Evolutionary conservation across 1,140 invertebrate species (phyloP).

Genomic region (Pteromalus puparum): DNA sequence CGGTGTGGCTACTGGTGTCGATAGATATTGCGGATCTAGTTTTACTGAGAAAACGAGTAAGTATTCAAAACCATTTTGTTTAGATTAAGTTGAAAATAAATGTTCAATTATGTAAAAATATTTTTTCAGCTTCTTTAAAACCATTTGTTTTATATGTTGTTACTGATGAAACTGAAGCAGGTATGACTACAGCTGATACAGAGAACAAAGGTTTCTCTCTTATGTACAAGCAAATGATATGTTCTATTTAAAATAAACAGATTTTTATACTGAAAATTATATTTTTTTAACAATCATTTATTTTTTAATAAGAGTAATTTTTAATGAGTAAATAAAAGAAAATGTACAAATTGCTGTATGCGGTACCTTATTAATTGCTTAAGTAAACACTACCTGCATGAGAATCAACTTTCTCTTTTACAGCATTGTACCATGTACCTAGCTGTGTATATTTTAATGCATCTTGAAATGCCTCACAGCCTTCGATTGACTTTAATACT

Average conservation of each 20-base stretch:
- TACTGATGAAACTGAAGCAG: constrained; percentile 76
- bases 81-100: neutral
- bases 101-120: neutral
- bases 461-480: constrained; percentile 94
- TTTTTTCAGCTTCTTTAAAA: constrained; percentile 77
- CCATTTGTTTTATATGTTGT: constrained; percentile 86
- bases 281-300: constrained; percentile 45
- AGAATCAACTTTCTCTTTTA: constrained; percentile 74
- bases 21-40: constrained; percentile 85
- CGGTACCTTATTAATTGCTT: constrained; percentile 53
- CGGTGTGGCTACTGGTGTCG: constrained; percentile 67
- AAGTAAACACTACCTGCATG: constrained; percentile 71
- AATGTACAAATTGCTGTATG: constrained; percentile 32
- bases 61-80: constrained; percentile 59
- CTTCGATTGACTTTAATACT: constrained; percentile 95
- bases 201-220: constrained; percentile 85
- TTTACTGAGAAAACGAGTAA: constrained; percentile 81
- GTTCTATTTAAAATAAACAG: constrained; percentile 64
- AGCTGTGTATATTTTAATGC: constrained; percentile 85
- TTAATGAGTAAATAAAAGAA: constrained; percentile 25
- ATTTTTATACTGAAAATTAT: constrained; percentile 36
- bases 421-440: constrained; percentile 75
- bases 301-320: constrained; percentile 33
- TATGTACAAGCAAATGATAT: constrained; percentile 81
- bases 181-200: constrained; percentile 72